Evolutionary conservation across 2,113 vertebrate species (phyloP).

Genomic region (Channa maculata): DNA sequence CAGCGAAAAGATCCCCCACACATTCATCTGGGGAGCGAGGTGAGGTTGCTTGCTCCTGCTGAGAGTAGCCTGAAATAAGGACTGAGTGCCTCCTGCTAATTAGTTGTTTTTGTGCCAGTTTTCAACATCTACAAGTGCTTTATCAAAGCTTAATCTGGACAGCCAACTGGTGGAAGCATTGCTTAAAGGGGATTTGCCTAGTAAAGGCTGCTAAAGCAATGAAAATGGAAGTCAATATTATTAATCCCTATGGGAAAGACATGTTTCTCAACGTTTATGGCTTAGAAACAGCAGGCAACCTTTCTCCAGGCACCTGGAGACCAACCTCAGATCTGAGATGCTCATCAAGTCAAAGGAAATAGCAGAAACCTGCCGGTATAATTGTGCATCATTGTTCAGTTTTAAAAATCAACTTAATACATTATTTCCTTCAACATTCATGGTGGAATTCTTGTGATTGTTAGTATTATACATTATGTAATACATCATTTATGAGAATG

Average conservation of each 20-base stretch:
- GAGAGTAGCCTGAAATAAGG: constrained; percentile 42
- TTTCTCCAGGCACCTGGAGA: constrained; percentile 5
- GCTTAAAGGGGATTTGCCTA: constrained; percentile 10
- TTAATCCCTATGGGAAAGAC: neutral
- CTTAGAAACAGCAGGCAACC: constrained; percentile 30
- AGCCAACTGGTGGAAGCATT: constrained; percentile 20
- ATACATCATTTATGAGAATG: neutral
- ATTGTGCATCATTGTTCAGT: neutral
- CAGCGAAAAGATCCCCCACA: constrained; percentile 29
- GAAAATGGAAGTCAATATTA: constrained; percentile 17
- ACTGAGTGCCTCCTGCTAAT: constrained; percentile 43
- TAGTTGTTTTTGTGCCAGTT: constrained; percentile 44
- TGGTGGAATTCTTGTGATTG: neutral
- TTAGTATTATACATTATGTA: too few species aligned
- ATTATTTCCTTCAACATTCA: neutral
- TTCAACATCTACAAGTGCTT: constrained; percentile 41
- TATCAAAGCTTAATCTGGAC: constrained; percentile 47
- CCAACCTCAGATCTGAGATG: constrained; percentile 1
- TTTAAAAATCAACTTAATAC: too few species aligned
- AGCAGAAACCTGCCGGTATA: constrained; percentile 7
- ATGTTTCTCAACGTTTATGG: constrained; percentile 7
- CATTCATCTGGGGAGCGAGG: constrained; percentile 28
- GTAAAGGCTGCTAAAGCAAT: constrained; percentile 30
- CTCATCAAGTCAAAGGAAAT: constrained; percentile 33
- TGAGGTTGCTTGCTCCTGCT: constrained; percentile 15